Evolutionary conservation across 2,888 invertebrate species (phyloP).

Genomic region (Melanostoma mellinum): DNA sequence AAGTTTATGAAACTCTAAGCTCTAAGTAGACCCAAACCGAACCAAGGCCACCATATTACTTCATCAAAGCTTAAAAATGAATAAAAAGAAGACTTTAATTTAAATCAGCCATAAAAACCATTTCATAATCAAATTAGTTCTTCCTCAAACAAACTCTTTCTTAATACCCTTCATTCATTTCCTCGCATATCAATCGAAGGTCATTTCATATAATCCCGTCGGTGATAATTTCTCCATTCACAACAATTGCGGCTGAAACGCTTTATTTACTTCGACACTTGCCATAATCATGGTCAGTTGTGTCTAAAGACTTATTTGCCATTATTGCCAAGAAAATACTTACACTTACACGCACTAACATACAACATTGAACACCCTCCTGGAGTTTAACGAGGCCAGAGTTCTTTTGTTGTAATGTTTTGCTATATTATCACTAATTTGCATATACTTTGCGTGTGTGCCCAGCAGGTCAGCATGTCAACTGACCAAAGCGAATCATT

Average conservation of each 20-base stretch:
- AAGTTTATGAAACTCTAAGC: no score
- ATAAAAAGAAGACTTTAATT: no score
- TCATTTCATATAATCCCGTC: constrained; percentile 16
- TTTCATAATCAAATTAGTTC: no score
- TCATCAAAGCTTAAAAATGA: no score
- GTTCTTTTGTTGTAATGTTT: constrained; percentile 36
- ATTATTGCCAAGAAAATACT: constrained; percentile 43
- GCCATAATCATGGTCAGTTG: constrained; percentile 37
- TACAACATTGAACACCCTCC: constrained; percentile 28
- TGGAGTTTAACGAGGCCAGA: constrained; percentile 50
- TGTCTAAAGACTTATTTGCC: constrained; percentile 31
- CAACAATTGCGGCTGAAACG: constrained; percentile 38
- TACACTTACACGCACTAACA: neutral
- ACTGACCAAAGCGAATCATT: constrained; percentile 55
- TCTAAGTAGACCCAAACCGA: no score
- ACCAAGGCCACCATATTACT: no score
- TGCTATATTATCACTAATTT: constrained; percentile 57
- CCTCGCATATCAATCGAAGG: constrained; percentile 42
- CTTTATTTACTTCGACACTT: neutral
- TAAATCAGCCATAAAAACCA: no score
- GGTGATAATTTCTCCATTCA: constrained; percentile 35
- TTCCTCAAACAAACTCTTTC: no score
- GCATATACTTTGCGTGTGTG: constrained; percentile 51
- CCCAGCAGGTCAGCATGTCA: constrained; percentile 62
- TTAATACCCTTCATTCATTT: neutral